Percentiles rank a stretch among this genome's conserved stretches.
Evolutionary conservation across 1,140 invertebrate genomes (phyloP).

Genomic region (Ganaspis sp.): DNA sequence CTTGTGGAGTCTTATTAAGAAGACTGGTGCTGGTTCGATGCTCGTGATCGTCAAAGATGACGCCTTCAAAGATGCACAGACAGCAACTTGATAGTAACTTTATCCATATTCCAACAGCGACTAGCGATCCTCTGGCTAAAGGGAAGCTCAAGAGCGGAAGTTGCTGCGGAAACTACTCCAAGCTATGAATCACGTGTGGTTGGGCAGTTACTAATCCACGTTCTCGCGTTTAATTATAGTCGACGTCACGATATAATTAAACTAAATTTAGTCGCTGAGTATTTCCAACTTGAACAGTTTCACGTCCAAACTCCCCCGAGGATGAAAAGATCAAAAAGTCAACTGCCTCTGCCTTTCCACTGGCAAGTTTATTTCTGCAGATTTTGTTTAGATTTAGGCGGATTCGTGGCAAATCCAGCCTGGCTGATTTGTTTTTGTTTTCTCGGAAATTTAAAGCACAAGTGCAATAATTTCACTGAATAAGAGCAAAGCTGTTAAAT

Average conservation of each 20-base stretch:
- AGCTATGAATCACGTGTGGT: slow-evolving; percentile 48
- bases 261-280: slow-evolving; percentile 22
- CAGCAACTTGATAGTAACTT: slow-evolving; percentile 40
- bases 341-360: slow-evolving; percentile 1
- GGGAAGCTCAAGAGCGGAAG: neutral
- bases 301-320: neutral
- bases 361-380: slow-evolving; percentile 23
- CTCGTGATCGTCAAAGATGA: slow-evolving; percentile 62
- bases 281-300: slow-evolving; percentile 1
- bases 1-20: slow-evolving; percentile 59
- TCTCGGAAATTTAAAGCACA: neutral
- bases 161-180: slow-evolving; percentile 18
- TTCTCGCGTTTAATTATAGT: slow-evolving; percentile 28
- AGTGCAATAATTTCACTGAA: slow-evolving; percentile 5
- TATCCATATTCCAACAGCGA: neutral
- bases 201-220: slow-evolving; percentile 43
- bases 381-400: slow-evolving; percentile 25
- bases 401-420: neutral
- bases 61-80: slow-evolving; percentile 60
- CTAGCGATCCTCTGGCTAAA: neutral
- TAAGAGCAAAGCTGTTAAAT: neutral
- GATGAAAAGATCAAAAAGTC: slow-evolving; percentile 29
- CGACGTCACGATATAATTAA: slow-evolving; percentile 28
- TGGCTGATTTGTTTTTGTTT: slow-evolving; percentile 4
- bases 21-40: neutral